These are phyloP conservation scores for Spizaetus ornatus DNA, from an alignment of 2,113 vertebrate genomes.

Conservation along the genomic window DNA sequence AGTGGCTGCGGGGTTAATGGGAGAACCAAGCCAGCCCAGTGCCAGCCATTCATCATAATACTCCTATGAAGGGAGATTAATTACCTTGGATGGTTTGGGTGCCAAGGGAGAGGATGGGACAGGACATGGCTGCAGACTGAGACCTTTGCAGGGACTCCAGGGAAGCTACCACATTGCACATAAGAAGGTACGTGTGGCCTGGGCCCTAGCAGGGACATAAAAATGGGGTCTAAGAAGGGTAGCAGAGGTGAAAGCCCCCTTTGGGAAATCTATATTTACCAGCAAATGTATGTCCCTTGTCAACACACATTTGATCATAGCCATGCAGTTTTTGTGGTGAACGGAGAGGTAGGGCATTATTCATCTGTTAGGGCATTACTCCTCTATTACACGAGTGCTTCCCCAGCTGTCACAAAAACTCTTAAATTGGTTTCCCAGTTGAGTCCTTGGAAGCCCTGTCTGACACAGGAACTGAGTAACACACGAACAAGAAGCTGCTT, in stretches of 20 bases:
- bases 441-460: neutral
- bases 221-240: neutral
- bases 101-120: neutral
- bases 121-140: accelerated
- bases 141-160: neutral
- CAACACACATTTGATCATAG: neutral
- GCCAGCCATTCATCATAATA: neutral
- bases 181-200: neutral
- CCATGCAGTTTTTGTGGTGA: neutral
- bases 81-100: neutral
- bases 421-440: neutral
- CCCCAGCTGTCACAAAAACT: neutral
- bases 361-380: neutral
- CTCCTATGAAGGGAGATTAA: neutral
- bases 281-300: neutral
- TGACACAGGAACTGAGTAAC: neutral
- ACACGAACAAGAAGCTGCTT: neutral
- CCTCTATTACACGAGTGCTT: neutral
- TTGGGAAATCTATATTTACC: neutral
- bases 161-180: neutral
- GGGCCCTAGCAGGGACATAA: neutral
- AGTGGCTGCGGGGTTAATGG: neutral
- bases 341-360: neutral
- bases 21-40: neutral
- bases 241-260: neutral